These are phyloP conservation scores for Oreochromis mossambicus DNA, from an alignment of 2,797 vertebrate species.

Conservation along the genomic window DNA sequence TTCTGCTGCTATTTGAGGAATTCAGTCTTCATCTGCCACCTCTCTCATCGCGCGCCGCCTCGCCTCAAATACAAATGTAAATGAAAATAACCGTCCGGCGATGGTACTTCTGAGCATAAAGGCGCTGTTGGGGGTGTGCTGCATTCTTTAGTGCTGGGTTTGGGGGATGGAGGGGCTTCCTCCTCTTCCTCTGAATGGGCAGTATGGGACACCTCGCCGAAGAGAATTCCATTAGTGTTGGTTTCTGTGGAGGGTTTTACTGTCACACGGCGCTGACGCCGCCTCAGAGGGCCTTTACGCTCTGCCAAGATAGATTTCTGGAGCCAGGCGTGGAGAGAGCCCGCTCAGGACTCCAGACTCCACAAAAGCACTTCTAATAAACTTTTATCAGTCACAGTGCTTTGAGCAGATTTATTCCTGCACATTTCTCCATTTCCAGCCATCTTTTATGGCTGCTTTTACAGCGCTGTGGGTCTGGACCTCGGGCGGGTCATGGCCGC, in stretches of 20 bases:
- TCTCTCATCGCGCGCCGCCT: not conserved
- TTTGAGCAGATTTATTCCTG: conserved; percentile 26
- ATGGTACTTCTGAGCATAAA: conserved; percentile 28
- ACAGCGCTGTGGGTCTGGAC: not conserved
- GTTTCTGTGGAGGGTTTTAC: conserved; percentile 53
- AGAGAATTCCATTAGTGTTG: conserved; percentile 47
- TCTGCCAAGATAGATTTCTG: conserved; percentile 50
- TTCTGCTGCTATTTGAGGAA: not conserved
- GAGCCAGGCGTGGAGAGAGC: conserved; percentile 24
- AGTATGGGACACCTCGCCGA: conserved; percentile 33
- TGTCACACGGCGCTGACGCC: conserved; percentile 47
- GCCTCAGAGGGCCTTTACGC: conserved; percentile 40
- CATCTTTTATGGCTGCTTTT: not conserved
- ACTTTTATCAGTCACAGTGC: conserved; percentile 55
- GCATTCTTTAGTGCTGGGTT: conserved; percentile 18
- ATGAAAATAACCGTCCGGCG: conserved; percentile 37
- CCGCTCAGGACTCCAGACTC: conserved; percentile 24
- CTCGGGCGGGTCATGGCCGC: not conserved
- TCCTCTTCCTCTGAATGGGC: conserved; percentile 38
- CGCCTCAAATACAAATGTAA: conserved; percentile 40
- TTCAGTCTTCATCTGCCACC: conserved; percentile 3
- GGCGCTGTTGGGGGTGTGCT: conserved; percentile 31
- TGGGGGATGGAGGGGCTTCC: not conserved
- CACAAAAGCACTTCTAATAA: conserved; percentile 55
- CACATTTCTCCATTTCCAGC: conserved; percentile 28